phyloP scores from a whole-genome alignment of 2,888 invertebrate species.

The Lordiphosa andalusiaca region DNA sequence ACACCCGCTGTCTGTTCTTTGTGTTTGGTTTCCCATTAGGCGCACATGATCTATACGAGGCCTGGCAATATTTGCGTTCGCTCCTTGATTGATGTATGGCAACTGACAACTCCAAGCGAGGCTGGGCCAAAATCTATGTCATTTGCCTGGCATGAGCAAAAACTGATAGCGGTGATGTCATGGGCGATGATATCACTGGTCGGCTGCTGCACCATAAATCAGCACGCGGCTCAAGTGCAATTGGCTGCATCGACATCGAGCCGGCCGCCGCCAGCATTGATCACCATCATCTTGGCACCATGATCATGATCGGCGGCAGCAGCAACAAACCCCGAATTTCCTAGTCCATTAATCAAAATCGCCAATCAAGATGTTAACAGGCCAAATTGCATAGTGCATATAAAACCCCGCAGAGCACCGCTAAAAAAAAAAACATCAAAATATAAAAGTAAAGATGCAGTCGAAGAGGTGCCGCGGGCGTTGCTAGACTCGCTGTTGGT shows the following conservation, averaged over 20 bases:
- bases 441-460: too few relatives aligned
- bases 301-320: constrained; percentile 7
- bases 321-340: constrained; percentile 5
- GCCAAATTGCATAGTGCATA: constrained; percentile 58
- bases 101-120: constrained; percentile 4
- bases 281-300: constrained; percentile 18
- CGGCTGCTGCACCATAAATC: constrained; percentile 30
- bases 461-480: constrained; percentile 11
- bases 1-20: too few relatives aligned
- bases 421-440: too few relatives aligned
- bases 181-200: constrained; percentile 22
- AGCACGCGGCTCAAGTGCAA: constrained; percentile 36
- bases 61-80: constrained; percentile 7
- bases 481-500: constrained; percentile 7
- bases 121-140: constrained; percentile 6
- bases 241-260: constrained; percentile 32
- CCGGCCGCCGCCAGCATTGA: constrained; percentile 21
- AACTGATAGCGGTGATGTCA: constrained; percentile 9
- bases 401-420: constrained; percentile 20
- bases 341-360: constrained; percentile 62
- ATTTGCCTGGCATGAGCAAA: constrained; percentile 6
- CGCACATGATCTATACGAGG: constrained; percentile 3
- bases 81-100: constrained; percentile 8
- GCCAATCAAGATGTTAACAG: constrained; percentile 70
- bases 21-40: constrained; percentile 1